Base-by-base conservation (phyloP, 1,140 invertebrate species). In the Rhizoglyphus robini region DNA sequence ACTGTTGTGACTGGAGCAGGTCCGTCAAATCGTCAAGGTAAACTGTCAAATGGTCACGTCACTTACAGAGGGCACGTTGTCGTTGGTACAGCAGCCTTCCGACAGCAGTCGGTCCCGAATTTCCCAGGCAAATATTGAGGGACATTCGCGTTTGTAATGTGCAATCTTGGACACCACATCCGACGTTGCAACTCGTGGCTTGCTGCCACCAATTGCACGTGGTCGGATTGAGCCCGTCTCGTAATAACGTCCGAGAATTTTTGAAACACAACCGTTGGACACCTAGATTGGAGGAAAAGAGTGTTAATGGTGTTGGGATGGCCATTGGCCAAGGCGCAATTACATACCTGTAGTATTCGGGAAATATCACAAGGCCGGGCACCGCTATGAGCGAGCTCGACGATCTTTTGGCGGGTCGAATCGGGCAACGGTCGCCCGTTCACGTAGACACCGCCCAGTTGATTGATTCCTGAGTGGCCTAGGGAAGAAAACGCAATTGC, bases 31-130 rank as follows among this genome's bases (percentile, higher is more conserved):
- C 18, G 36, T 41, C 36, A 41, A 41, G 18, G 8, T 41, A 18
- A 11, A 18, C 36, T 41, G 18, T 41, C 36, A 41, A 18, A 41
- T 41, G 8, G 36, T 18, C 36, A 41, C 8, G 18, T 41, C 36
- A 41, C 95, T 96, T 81, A 99, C 96, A 76, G 93, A 97, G 66
- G 96, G 96, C 72, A 99, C 98, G 79, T 96, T 99, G 78, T 99
- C 96, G 77, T 94, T 94, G 76, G 90, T 96, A 81, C 96, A 99
- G 64, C 96, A 88, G 68, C 88, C 90, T 76, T 99, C 96, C 58
- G 89, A 88, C 25, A 99, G 81, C 63, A 99, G 83, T 75, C 94
- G 83, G 75, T 96, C 93, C 23, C 93, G 79, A 74, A 97, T 97
- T 81, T 97, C 93, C 93, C 93, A 97, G 4, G 93, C 93, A 79